Evolutionary conservation across 2,797 vertebrate genomes (phyloP), one percentile per base, ranked within the genome.

Genomic region (Catharus ustulatus): DNA sequence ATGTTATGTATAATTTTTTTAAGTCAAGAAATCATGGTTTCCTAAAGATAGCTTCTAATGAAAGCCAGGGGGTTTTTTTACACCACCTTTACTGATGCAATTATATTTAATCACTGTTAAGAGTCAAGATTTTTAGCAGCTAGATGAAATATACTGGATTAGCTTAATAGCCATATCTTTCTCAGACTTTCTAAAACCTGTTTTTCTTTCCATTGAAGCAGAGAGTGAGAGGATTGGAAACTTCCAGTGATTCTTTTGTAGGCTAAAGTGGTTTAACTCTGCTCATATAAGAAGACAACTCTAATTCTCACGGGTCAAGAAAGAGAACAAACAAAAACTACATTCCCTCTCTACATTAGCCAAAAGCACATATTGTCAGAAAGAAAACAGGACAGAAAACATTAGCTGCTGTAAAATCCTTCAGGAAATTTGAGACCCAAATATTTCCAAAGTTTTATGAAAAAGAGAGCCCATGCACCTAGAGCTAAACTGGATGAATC

Each of bases 401-500:
- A 69, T 81, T 34, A 86, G 76, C 38, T 84, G 64, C 81, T 86
- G 38, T 59, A 64, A 92, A 92, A 78, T 48, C 75, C n/a, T 75
- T 78, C 64, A 63, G 51, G 76, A 88, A 86, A 89, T 75, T 8
- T 18, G 42, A 96, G 92, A 95, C 57, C 23, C 54, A 76, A 73
- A 91, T 57, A 8, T 81, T 43, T 78, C 73, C 55, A 5, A 87
- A 66, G 55, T 67, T 89, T 81, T 42, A 73, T 63, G 79, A 80
- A 79, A 86, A 82, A 86, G 55, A 66, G 48, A 78, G 30, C 30
- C 30, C 10, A 6, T 29, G 51, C 40, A 72, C 61, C 87, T 49
- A 64, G 38, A 95, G 73, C 69, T 94, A 52, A 89, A 83, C 80
- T 91, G 51, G 73, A 79, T 76, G 57, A 95, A 89, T 84, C 89